These are phyloP conservation scores for Cylas formicarius DNA, from an alignment of 1,140 invertebrate genomes.

Conservation along the genomic window DNA sequence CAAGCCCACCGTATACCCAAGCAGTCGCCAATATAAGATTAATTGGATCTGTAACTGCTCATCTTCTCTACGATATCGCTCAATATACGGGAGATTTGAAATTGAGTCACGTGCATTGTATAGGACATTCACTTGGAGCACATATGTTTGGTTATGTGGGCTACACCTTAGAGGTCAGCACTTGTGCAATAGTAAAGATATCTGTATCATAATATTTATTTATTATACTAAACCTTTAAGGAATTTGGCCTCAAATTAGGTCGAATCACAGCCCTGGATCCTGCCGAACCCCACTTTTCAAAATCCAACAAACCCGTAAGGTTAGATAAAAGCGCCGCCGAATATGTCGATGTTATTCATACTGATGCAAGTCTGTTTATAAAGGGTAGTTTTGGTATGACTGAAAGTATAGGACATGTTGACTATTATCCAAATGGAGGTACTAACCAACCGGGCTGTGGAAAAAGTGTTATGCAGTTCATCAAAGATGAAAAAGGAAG, in stretches of 20 bases:
- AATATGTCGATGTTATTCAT: conserved; percentile 82
- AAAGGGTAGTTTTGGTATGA: conserved; percentile 72
- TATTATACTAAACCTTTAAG: conserved; percentile 39
- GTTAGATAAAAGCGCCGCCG: conserved; percentile 75
- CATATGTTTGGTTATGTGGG: conserved; percentile 82
- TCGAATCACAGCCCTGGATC: conserved; percentile 72
- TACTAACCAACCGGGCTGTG: conserved; percentile 76
- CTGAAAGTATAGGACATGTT: conserved; percentile 68
- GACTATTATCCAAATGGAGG: conserved; percentile 90
- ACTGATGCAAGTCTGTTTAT: conserved; percentile 78
- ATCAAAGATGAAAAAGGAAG: conserved; percentile 59
- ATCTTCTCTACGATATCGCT: conserved; percentile 53
- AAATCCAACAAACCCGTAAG: conserved; percentile 73
- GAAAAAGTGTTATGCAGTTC: conserved; percentile 59
- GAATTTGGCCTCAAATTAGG: conserved; percentile 60
- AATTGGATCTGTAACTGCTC: conserved; percentile 68
- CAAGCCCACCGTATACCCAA: conserved; percentile 80
- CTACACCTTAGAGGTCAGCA: conserved; percentile 53
- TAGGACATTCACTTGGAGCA: conserved; percentile 84
- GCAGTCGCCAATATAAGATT: conserved; percentile 85
- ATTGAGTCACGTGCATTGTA: conserved; percentile 66
- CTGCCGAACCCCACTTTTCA: conserved; percentile 87
- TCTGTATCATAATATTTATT: too few species aligned
- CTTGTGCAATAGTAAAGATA: not conserved
- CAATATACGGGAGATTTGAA: conserved; percentile 41